Percentiles rank a stretch among this genome's conserved stretches.
phyloP scores from a whole-genome alignment of 2,113 vertebrate species.

The Grus americana region DNA sequence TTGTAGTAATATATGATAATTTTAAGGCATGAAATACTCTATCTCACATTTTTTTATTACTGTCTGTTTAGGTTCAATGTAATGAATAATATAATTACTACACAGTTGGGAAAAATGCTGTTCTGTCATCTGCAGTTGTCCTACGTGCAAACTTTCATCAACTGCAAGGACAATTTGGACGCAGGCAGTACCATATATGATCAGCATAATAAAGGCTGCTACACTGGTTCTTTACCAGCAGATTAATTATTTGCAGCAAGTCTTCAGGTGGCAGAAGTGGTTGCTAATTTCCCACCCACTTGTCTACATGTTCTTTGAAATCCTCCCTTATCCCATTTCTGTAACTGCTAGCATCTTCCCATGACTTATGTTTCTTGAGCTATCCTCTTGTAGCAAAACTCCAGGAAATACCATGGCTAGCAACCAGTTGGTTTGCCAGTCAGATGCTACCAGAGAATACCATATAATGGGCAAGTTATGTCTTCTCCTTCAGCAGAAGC shows the following conservation, averaged over 20 bases:
- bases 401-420: background rate
- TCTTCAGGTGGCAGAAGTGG: background rate
- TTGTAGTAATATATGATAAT: background rate
- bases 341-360: background rate
- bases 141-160: background rate
- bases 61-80: background rate
- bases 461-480: background rate
- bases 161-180: background rate
- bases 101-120: background rate
- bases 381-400: background rate
- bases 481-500: background rate
- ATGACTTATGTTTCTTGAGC: background rate
- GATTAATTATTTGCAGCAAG: background rate
- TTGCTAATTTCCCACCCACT: background rate
- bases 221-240: background rate
- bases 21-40: background rate
- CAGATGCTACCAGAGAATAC: background rate
- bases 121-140: background rate
- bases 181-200: background rate
- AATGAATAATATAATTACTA: background rate
- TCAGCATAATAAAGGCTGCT: background rate
- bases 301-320: background rate
- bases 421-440: background rate
- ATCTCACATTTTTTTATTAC: background rate
- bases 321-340: background rate